Evolutionary conservation across 2,113 vertebrate species (phyloP).

Genomic region (Seriola quinqueradiata): DNA sequence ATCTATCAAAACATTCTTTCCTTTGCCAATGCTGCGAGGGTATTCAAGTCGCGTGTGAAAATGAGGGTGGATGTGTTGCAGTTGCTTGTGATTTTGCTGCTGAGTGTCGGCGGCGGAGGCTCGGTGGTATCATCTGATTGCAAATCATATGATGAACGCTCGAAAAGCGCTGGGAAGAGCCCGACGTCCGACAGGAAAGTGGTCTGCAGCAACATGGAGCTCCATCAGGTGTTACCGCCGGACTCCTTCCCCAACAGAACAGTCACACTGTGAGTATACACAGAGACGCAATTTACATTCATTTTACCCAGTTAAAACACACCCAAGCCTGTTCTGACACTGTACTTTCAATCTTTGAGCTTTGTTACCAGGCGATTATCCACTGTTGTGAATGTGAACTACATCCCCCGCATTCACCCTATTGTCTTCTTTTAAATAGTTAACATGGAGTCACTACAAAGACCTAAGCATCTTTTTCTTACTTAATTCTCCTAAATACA

Average conservation of each 20-base stretch:
- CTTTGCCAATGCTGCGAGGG: slow-evolving; percentile 30
- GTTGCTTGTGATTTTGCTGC: slow-evolving; percentile 71
- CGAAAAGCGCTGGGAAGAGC: slow-evolving; percentile 72
- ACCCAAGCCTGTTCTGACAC: too few species aligned
- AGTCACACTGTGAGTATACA: slow-evolving; percentile 92
- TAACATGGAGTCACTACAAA: not conserved
- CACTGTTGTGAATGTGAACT: not conserved
- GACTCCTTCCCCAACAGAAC: slow-evolving; percentile 92
- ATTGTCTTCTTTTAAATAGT: not conserved
- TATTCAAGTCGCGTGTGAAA: slow-evolving; percentile 44
- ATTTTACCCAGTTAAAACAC: not conserved
- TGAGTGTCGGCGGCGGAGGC: slow-evolving; percentile 40
- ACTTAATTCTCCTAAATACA: not conserved
- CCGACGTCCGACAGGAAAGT: slow-evolving; percentile 83
- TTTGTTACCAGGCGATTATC: not conserved
- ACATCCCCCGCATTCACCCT: not conserved
- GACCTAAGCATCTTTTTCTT: not conserved
- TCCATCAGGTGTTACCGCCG: slow-evolving; percentile 87
- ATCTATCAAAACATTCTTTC: not conserved
- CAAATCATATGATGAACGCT: slow-evolving; percentile 77
- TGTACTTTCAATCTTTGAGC: too few species aligned
- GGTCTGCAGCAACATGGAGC: slow-evolving; percentile 93
- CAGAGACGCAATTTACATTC: too few species aligned
- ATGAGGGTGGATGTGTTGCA: slow-evolving; percentile 76
- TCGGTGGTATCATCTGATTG: slow-evolving; percentile 70